These are phyloP conservation scores for Pogonocichla stellata DNA, from an alignment of 2,113 vertebrate species.

Conservation along the genomic window DNA sequence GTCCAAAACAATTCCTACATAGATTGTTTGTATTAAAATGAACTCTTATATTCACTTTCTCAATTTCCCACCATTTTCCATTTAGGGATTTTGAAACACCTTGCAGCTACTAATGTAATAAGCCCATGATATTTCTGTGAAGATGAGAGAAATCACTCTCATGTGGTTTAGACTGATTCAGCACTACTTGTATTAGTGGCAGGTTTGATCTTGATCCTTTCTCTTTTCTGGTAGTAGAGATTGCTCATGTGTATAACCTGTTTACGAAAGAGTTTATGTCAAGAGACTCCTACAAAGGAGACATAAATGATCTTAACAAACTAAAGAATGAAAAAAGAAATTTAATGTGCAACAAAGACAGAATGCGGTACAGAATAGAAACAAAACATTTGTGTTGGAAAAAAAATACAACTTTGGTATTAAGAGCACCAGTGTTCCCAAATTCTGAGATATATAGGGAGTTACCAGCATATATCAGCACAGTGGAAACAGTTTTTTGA, in stretches of 20 bases:
- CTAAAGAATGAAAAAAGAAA: background rate
- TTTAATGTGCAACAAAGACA: background rate
- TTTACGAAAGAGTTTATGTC: conserved; percentile 2
- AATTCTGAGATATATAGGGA: background rate
- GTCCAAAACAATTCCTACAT: background rate
- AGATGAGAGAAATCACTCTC: conserved; percentile 1
- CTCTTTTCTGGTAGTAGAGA: background rate
- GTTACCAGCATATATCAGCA: background rate
- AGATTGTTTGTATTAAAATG: background rate
- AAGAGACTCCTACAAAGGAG: conserved; percentile 13
- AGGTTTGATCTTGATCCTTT: conserved; percentile 33
- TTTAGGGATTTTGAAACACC: background rate
- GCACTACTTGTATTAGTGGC: background rate
- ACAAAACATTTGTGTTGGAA: background rate
- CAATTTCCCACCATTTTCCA: background rate
- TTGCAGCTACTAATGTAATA: background rate
- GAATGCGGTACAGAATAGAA: background rate
- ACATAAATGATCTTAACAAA: background rate
- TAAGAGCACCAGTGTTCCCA: background rate
- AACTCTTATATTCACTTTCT: background rate
- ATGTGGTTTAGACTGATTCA: conserved; percentile 2
- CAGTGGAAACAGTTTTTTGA: background rate
- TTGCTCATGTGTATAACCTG: conserved; percentile 24
- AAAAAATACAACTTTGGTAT: background rate
- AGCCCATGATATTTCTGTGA: background rate